phyloP scores from a whole-genome alignment of 2,797 vertebrate genomes.

The Clarias fuscus region DNA sequence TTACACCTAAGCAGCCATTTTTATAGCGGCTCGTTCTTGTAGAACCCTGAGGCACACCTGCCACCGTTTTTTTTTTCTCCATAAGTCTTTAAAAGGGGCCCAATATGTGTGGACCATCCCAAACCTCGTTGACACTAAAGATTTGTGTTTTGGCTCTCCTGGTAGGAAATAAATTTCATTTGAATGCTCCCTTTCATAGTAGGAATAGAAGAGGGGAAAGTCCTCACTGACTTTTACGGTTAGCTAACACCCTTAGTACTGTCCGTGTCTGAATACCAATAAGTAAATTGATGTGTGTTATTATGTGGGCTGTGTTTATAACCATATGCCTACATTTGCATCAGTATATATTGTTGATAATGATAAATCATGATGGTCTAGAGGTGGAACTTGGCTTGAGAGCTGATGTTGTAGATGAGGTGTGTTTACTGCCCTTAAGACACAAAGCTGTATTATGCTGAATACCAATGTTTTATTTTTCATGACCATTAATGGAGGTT shows the following conservation, averaged over 20 bases:
- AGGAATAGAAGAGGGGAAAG: constrained; percentile 31
- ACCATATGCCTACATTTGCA: constrained; percentile 23
- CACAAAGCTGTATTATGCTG: not conserved
- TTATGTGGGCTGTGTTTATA: constrained; percentile 56
- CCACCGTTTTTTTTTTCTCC: constrained; percentile 39
- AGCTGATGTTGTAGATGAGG: constrained; percentile 6
- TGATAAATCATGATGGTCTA: constrained; percentile 24
- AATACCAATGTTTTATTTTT: constrained; percentile 13
- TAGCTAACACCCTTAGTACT: constrained; percentile 35
- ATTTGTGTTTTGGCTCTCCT: constrained; percentile 47
- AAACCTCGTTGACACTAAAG: constrained; percentile 44
- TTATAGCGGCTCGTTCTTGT: constrained; percentile 42
- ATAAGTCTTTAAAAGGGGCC: constrained; percentile 51
- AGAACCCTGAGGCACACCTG: constrained; percentile 56
- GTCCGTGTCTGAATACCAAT: constrained; percentile 28
- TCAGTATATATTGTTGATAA: constrained; percentile 34
- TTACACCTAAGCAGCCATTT: constrained; percentile 44
- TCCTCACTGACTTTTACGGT: constrained; percentile 17
- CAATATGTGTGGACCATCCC: constrained; percentile 54
- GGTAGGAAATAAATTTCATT: constrained; percentile 51
- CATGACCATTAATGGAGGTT: not conserved
- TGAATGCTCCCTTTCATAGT: constrained; percentile 54
- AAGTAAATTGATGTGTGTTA: constrained; percentile 39
- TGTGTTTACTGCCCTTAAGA: constrained; percentile 4
- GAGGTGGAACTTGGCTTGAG: not conserved